Base-by-base conservation (phyloP, 2,113 vertebrate species). In the Peucedramus taeniatus region DNA sequence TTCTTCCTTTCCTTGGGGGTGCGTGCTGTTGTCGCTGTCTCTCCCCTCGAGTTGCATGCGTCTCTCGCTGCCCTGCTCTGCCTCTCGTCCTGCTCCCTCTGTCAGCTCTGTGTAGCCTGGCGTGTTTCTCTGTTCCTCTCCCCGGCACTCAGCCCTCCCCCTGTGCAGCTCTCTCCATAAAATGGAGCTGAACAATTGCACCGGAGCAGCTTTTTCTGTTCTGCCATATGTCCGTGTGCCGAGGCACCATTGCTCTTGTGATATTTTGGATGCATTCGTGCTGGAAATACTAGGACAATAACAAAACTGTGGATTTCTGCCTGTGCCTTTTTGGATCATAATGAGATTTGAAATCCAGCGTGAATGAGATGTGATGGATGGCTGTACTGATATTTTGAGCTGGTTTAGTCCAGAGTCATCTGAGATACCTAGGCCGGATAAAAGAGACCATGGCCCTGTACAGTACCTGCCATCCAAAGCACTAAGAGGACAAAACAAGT, bases 171-270 rank as follows among this genome's bases (percentile, higher is more conserved):
- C 95, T n/a, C 88, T 19, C 65, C 94, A 42, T 47, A 70, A 94
- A 92, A 96, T 50, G 80, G 95, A 96, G 94, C 93, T 89, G 77
- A 94, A 89, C 94, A 91, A 91, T 80, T 68, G 90, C 90, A 75
- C 87, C 39, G 30, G 87, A 95, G 95, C 84, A 79, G 89, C 61
- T 57, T 44, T 79, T 63, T 6, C 86, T 76, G 51, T 21, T 33
- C 1, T 61, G 74, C 91, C 87, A 15, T 89, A 83, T 71, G 92
- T 70, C 84, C 17, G 7, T 83, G 87, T 9, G 85, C 87, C 39
- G 42, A 94, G 76, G 47, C 85, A 86, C 92, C 89, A 20, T 57
- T 77, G 44, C 84, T 79, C 68, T 66, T 33, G 82, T 7, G 1
- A 71, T 82, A 57, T 68, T 94, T 83, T 35, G 66, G 85, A 51